phyloP scores from a whole-genome alignment of 2,888 invertebrate species.

The Lutraria lutraria region DNA sequence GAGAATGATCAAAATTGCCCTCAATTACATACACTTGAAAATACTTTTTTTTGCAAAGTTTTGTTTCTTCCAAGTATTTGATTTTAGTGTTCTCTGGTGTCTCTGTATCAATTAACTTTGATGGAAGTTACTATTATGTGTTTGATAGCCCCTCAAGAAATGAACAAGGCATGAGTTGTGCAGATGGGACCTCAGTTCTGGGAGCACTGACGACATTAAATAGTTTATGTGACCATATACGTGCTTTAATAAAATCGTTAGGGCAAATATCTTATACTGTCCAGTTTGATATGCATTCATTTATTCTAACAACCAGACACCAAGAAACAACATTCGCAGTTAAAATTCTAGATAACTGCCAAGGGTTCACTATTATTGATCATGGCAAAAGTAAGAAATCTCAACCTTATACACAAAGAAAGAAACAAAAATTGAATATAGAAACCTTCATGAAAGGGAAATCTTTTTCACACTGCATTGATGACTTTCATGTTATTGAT shows the following conservation, averaged over 20 bases:
- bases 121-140: slow-evolving; percentile 13
- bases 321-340: not conserved
- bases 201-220: not conserved
- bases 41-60: not conserved
- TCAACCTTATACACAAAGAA: too few relatives aligned
- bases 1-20: not conserved
- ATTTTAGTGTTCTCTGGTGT: slow-evolving; percentile 33
- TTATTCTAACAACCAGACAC: not conserved
- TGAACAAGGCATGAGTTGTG: slow-evolving; percentile 11
- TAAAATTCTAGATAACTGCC: not conserved
- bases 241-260: not conserved
- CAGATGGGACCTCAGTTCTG: slow-evolving; percentile 25
- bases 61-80: not conserved
- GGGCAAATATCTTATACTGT: not conserved
- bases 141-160: slow-evolving; percentile 45
- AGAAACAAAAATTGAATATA: not conserved
- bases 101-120: not conserved
- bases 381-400: too few relatives aligned
- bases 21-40: not conserved
- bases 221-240: not conserved
- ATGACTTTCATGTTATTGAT: not conserved
- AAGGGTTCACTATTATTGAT: not conserved
- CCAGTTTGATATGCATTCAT: slow-evolving; percentile 40
- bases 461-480: not conserved
- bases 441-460: not conserved